Evolutionary conservation across 2,113 vertebrate genomes (phyloP).

Genomic region (Haemorhous mexicanus): DNA sequence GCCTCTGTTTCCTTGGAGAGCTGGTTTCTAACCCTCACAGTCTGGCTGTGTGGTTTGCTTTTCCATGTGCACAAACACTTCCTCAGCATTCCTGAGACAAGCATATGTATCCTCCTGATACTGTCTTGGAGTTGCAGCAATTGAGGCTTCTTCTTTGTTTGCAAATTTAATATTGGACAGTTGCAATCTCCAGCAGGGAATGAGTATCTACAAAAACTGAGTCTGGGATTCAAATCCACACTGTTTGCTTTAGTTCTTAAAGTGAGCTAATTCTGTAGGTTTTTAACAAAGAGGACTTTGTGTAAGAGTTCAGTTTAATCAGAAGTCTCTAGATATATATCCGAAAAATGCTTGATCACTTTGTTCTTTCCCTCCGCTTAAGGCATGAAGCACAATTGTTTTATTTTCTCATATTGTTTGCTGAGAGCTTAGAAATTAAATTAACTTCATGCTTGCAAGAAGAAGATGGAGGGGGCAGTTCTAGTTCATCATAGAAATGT

Average conservation of each 20-base stretch:
- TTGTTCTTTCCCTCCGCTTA: background rate
- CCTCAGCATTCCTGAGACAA: background rate
- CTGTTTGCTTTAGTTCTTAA: background rate
- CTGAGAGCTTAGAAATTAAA: background rate
- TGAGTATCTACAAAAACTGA: background rate
- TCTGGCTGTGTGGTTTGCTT: background rate
- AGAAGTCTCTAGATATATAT: background rate
- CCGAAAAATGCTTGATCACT: background rate
- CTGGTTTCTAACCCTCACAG: background rate
- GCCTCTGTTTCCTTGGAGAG: background rate
- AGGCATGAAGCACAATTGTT: background rate
- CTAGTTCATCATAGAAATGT: background rate
- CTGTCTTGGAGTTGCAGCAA: background rate
- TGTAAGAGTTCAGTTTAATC: background rate
- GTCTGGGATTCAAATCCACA: background rate
- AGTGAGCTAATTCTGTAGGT: background rate
- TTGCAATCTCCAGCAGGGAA: background rate
- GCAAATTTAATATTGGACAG: background rate
- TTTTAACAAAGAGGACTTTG: background rate
- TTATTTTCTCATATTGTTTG: constrained; percentile 5
- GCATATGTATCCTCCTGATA: background rate
- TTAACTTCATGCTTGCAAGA: background rate
- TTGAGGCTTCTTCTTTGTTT: background rate
- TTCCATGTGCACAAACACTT: background rate
- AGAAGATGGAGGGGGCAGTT: background rate